phyloP scores from a whole-genome alignment of 2,113 vertebrate species.

The Natator depressus region DNA sequence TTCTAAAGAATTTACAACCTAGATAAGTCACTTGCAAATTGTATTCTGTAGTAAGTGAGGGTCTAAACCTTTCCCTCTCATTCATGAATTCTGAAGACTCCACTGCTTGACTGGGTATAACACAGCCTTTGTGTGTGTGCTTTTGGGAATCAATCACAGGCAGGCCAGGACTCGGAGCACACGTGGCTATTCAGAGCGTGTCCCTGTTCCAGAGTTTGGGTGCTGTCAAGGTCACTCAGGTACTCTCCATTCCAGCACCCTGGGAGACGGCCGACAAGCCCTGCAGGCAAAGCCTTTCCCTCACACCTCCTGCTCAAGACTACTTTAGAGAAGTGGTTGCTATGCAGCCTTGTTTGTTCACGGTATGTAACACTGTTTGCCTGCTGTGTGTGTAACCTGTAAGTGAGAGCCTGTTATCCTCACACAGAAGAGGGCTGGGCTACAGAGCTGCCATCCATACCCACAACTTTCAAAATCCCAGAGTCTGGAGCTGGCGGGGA shows the following conservation, averaged over 20 bases:
- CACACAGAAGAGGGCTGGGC: neutral
- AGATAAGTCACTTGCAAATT: neutral
- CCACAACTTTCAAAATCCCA: neutral
- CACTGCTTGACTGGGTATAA: fast-evolving
- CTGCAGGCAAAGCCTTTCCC: neutral
- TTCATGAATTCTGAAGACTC: neutral
- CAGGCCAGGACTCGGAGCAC: fast-evolving
- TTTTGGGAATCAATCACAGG: fast-evolving
- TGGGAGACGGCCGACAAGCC: neutral
- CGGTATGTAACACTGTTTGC: constrained; percentile 41
- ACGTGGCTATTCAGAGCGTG: neutral
- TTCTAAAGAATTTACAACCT: neutral
- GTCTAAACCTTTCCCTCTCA: neutral
- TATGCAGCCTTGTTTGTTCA: constrained; percentile 79
- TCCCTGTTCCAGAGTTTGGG: neutral
- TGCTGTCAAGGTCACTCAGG: neutral
- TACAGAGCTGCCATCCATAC: neutral
- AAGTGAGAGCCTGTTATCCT: neutral
- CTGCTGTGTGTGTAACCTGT: neutral
- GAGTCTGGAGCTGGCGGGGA: neutral
- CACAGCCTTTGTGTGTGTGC: neutral
- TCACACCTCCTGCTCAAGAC: neutral
- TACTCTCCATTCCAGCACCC: neutral
- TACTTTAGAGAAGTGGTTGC: constrained; percentile 70
- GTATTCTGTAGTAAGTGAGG: neutral